These are phyloP conservation scores for Diplazon laetatorius DNA, from an alignment of 2,888 invertebrate species.

Conservation along the genomic window DNA sequence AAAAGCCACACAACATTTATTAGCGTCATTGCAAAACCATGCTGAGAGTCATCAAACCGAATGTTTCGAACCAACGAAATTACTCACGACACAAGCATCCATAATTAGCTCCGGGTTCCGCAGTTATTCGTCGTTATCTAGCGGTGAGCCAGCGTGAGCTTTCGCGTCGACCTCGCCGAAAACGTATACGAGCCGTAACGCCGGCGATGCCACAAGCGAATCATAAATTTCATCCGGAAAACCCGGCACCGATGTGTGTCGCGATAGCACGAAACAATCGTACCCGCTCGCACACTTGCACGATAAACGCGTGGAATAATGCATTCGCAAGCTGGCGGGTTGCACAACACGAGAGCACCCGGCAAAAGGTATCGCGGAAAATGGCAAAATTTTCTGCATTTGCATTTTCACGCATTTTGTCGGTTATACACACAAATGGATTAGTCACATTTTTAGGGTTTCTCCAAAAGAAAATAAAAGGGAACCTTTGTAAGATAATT, in stretches of 20 bases:
- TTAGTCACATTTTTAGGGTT: constrained; percentile 31
- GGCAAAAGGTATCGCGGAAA: not conserved
- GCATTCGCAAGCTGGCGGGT: constrained; percentile 22
- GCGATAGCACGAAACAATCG: constrained; percentile 15
- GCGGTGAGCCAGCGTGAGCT: constrained; percentile 10
- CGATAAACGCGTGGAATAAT: constrained; percentile 49
- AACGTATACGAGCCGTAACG: constrained; percentile 65
- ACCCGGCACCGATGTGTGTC: constrained; percentile 43
- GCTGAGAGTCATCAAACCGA: constrained; percentile 69
- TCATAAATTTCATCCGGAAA: constrained; percentile 74
- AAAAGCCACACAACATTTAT: too few relatives aligned
- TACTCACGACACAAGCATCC: constrained; percentile 59
- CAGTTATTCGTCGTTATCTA: not conserved
- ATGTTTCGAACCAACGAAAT: constrained; percentile 72
- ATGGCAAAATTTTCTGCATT: constrained; percentile 63
- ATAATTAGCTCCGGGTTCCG: constrained; percentile 15
- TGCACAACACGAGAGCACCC: constrained; percentile 1
- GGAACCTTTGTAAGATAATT: not conserved
- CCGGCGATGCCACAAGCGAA: constrained; percentile 67
- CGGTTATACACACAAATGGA: constrained; percentile 32
- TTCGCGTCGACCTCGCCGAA: constrained; percentile 54
- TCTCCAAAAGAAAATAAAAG: too few relatives aligned
- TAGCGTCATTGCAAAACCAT: too few relatives aligned
- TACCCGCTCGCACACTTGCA: constrained; percentile 36
- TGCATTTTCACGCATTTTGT: constrained; percentile 74